Base-by-base conservation (phyloP, 2,113 vertebrate genomes). In the Sinocyclocheilus maitianheensis region DNA sequence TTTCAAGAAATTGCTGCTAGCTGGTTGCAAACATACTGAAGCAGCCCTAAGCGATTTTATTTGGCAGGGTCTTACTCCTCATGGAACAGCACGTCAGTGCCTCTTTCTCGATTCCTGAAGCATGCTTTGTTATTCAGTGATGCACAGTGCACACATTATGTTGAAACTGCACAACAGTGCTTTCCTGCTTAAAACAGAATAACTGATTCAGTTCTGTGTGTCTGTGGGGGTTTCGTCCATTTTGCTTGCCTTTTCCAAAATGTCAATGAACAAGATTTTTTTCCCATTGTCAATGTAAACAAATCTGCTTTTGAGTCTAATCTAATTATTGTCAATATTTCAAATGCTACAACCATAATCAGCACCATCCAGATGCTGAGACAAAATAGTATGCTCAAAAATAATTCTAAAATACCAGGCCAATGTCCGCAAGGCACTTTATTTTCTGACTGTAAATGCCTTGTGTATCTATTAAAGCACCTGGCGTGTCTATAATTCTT, bases 1-100 rank as follows among this genome's bases (percentile, higher is more conserved):
- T 90, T 85, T 83, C 63, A 69, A 90, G 77, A 82, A 81, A 48
- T 65, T 84, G 84, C 81, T 75, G 18, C 3, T 22, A 82, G 83
- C 69, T 58, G 75, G 72, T 77, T 82, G 34, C 79, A 89, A 74
- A 82, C 62, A 63, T 43, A 24, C 83, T 62, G 46, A 77, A 67
- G 84, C 62, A 85, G 75, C 84, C 62, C 75, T 65, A 53, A 85
- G 84, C 74, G 7, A 34, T 85, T 83, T 85, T 85, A 30, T 78
- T 84, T 77, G 87, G 72, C 75, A 84, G 65, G 81, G 65, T 71
- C 40, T 72, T 83, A 48, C 78, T 75, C 82, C 77, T 46, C 71
- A 16, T 46, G 48, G 46, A 84, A 83, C 77, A 86, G 62, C 55
- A n/a, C 6, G 24, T 46, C 48, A 67, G 12, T 78, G 74, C 40